phyloP scores from a whole-genome alignment of 2,797 vertebrate species.

The Spinibarbus caldwelli region DNA sequence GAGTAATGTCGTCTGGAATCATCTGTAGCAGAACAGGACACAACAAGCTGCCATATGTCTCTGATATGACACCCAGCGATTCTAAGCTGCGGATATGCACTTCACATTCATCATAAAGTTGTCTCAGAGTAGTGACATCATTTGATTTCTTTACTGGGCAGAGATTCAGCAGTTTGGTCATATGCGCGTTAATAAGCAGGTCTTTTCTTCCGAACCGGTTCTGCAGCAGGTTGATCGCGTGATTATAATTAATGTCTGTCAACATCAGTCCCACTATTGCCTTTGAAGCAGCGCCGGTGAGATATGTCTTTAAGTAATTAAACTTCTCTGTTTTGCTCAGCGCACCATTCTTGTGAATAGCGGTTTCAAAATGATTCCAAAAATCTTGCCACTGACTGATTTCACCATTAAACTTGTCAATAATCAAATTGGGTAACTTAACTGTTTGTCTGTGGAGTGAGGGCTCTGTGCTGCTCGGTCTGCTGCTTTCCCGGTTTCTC shows the following conservation, averaged over 20 bases:
- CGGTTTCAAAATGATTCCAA: conserved; percentile 28
- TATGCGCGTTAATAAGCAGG: conserved; percentile 35
- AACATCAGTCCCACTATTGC: conserved; percentile 22
- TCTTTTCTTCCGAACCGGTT: conserved; percentile 52
- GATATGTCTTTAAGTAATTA: conserved; percentile 27
- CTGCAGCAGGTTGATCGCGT: conserved; percentile 41
- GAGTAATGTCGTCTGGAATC: conserved; percentile 44
- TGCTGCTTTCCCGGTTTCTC: not conserved
- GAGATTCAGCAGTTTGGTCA: conserved; percentile 51
- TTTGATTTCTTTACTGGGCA: conserved; percentile 48
- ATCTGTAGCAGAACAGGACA: conserved; percentile 47
- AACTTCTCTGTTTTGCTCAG: conserved; percentile 44
- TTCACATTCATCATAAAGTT: conserved; percentile 51
- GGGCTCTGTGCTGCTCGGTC: not conserved
- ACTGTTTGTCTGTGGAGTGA: not conserved
- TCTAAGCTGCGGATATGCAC: conserved; percentile 42
- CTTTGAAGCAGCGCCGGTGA: conserved; percentile 37
- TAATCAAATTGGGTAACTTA: conserved; percentile 29
- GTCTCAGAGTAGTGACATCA: conserved; percentile 37
- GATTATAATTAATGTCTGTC: conserved; percentile 25
- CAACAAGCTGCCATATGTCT: conserved; percentile 48
- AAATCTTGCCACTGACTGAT: conserved; percentile 31
- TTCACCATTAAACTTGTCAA: not conserved
- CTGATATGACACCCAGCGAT: conserved; percentile 32
- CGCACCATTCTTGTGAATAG: conserved; percentile 24